phyloP scores from a whole-genome alignment of 1,140 invertebrate genomes.

The Anadara kagoshimensis region DNA sequence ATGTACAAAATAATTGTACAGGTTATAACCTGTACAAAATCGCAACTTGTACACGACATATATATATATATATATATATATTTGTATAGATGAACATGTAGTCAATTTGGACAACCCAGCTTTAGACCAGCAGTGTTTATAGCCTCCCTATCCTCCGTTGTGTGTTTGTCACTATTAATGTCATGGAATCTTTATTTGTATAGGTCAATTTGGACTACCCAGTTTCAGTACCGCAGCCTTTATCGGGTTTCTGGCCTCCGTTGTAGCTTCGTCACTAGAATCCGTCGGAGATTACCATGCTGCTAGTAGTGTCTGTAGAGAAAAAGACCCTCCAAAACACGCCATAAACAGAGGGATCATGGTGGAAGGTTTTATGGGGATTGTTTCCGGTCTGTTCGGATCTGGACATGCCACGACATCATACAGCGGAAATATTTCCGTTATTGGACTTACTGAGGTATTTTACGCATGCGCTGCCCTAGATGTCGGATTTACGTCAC shows the following conservation, averaged over 20 bases:
- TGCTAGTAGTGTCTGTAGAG: conserved; percentile 42
- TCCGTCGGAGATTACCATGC: conserved; percentile 70
- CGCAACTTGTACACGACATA: no score
- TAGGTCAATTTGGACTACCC: conserved; percentile 61
- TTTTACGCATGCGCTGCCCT: no score
- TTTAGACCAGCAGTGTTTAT: no score
- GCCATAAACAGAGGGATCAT: conserved; percentile 77
- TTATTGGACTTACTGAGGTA: conserved; percentile 82
- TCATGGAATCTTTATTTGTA: no score
- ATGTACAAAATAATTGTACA: no score
- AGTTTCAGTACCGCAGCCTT: conserved; percentile 51
- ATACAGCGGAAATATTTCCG: conserved; percentile 88
- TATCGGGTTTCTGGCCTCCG: conserved; percentile 56
- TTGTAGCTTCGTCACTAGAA: conserved; percentile 62
- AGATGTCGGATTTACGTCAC: no score
- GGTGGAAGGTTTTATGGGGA: conserved; percentile 87
- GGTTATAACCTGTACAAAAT: no score
- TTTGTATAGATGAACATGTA: no score
- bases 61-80: no score
- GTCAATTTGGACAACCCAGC: no score
- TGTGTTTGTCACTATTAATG: no score
- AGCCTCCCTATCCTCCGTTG: no score
- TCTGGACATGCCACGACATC: conserved; percentile 89
- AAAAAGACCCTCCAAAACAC: conserved; percentile 56
- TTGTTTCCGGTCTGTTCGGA: conserved; percentile 87